Evolutionary conservation across 2,113 vertebrate genomes (phyloP), one percentile per base, ranked within the genome.

Genomic region (Parus major): DNA sequence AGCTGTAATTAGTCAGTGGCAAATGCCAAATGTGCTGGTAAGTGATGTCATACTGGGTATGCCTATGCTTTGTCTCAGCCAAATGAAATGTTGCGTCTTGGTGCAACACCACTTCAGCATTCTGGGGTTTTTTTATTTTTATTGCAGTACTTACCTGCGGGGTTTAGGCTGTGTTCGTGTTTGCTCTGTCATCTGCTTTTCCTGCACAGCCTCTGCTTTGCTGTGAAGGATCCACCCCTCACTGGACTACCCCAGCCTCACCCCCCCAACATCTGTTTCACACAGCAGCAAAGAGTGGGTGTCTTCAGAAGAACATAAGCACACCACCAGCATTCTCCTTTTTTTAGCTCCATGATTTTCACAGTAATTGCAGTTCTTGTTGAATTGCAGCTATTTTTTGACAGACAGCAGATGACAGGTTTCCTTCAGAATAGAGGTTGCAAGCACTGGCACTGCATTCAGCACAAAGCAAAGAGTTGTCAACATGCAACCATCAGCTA

Each of bases 91-190:
- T 0, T 11, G 16, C 28, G 18, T 20, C 61, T 25, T 33, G 18
- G 33, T 39, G 31, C 61, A 59, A 3, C 28, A 69, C 7, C 33
- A 7, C 36, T 55, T 23, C 20, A 23, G 1, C 11, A 1, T 33
- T 49, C 33, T 10, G 39, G 5, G 4, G 0, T 13, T 35, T 20
- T 22, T n/a, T n/a, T 21, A 3, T 20, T 73, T 39, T 60, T 4
- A 19, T 22, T 47, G 12, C 36, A 71, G 41, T 27, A 23, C 14
- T 56, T 36, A 4, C 5, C 49, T 59, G 39, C 5, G 12, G 49
- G 8, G 17, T 17, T 66, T 18, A 14, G 23, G 39, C 7, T 79
- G 5, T 3, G 10, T 3, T 64, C 57, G 41, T 35, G 17, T 42
- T 55, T 59, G 10, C 24, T 31, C 14, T 12, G 6, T 21, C 42